Evolutionary conservation across 2,888 invertebrate genomes (phyloP).

Genomic region (Idaea biselata): DNA sequence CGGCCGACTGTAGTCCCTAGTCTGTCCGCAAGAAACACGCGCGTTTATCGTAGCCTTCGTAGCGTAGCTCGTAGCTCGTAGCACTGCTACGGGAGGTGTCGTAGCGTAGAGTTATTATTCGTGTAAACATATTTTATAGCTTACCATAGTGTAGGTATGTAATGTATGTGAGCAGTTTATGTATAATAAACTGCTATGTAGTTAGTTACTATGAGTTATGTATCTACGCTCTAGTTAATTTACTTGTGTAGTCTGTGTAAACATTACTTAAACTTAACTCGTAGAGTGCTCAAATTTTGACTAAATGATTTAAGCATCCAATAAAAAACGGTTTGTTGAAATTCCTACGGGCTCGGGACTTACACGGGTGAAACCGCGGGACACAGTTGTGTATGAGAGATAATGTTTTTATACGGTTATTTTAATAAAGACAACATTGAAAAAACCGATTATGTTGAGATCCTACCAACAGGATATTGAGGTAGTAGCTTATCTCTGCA

Average conservation of each 20-base stretch:
- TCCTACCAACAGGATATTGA: not conserved
- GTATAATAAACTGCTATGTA: too few species aligned
- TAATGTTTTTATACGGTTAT: not conserved
- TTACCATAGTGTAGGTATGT: not conserved
- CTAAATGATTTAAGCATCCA: too few species aligned
- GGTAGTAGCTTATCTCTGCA: not conserved
- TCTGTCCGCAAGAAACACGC: not conserved
- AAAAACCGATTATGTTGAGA: not conserved
- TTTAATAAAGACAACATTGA: not conserved
- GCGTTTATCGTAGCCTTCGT: not conserved
- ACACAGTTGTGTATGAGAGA: too few species aligned
- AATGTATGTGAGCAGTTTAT: not conserved
- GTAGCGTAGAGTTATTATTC: not conserved
- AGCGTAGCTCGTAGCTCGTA: not conserved
- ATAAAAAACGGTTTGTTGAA: too few species aligned
- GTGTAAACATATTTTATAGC: too few species aligned
- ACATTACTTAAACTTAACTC: not conserved
- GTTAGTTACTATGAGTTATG: too few species aligned
- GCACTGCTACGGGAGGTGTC: not conserved
- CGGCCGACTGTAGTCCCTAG: not conserved
- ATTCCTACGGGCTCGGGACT: too few species aligned
- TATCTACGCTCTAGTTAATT: too few species aligned
- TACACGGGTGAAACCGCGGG: too few species aligned
- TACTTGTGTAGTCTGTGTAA: not conserved
- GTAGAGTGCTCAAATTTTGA: too few species aligned